Conservation (phyloP, 2,113 vertebrate species). For the Triplophysa rosa region DNA sequence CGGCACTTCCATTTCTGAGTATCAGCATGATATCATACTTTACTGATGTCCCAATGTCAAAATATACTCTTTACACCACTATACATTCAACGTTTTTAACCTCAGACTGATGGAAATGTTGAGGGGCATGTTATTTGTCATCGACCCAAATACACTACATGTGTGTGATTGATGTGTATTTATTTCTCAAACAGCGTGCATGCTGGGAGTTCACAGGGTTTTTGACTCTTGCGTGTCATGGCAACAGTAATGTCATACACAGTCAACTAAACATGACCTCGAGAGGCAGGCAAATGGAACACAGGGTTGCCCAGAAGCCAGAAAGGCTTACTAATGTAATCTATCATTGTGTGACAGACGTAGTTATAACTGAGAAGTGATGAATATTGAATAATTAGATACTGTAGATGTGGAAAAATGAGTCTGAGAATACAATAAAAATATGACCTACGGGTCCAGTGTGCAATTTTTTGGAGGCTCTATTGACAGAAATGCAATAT, state of each 20-base stretch:
- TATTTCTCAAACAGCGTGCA: slow-evolving; percentile 17
- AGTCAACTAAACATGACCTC: slow-evolving; percentile 64
- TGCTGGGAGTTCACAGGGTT: slow-evolving; percentile 57
- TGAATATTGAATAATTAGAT: background rate
- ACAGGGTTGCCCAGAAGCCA: background rate
- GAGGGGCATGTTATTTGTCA: slow-evolving; percentile 1
- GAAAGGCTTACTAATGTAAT: slow-evolving; percentile 5
- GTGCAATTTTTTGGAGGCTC: background rate
- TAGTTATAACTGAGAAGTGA: background rate
- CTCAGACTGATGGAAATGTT: background rate
- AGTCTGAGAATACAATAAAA: background rate
- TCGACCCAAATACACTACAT: background rate
- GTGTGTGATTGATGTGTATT: slow-evolving; percentile 3
- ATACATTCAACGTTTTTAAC: no score
- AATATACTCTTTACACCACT: background rate
- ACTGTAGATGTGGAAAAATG: background rate
- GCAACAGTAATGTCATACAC: slow-evolving; percentile 75
- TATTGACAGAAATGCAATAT: no score
- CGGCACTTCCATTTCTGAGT: background rate
- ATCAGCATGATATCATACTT: background rate
- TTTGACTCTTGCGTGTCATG: slow-evolving; percentile 68
- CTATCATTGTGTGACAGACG: background rate
- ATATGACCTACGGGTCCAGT: background rate
- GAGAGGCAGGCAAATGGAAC: background rate
- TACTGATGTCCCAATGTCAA: background rate